phyloP scores from a whole-genome alignment of 2,113 vertebrate genomes.

The Ciconia stormi region DNA sequence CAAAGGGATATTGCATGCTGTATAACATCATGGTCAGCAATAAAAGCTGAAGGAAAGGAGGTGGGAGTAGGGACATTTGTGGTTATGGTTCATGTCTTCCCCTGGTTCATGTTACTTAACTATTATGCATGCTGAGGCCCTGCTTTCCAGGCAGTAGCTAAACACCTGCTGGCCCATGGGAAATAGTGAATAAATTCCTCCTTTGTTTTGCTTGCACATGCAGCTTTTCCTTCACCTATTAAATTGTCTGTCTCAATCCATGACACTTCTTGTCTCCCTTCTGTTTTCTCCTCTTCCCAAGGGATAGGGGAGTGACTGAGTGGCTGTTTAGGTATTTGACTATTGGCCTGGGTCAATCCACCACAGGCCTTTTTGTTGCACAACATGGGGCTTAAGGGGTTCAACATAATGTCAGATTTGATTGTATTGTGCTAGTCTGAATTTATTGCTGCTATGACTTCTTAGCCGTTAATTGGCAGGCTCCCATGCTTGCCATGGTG shows the following conservation, averaged over 20 bases:
- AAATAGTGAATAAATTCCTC: background rate
- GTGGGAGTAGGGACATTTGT: background rate
- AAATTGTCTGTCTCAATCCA: background rate
- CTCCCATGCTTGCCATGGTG: background rate
- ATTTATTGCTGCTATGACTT: background rate
- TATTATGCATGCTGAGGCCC: background rate
- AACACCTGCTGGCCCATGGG: background rate
- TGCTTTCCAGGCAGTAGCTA: background rate
- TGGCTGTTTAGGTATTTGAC: background rate
- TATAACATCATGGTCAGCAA: background rate
- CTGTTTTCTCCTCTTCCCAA: background rate
- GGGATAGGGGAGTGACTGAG: background rate
- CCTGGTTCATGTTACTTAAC: too few species aligned
- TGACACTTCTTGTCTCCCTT: accelerated
- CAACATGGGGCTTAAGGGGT: background rate
- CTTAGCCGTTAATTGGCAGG: background rate
- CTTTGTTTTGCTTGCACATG: background rate
- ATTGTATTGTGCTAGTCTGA: background rate
- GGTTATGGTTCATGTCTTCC: background rate
- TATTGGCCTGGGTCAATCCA: background rate
- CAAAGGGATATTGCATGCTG: accelerated
- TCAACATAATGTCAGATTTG: background rate
- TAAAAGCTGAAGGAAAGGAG: background rate
- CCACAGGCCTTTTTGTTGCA: background rate
- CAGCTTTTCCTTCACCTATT: background rate